Conservation (phyloP, 2,797 vertebrate genomes). For the Helostoma temminkii region DNA sequence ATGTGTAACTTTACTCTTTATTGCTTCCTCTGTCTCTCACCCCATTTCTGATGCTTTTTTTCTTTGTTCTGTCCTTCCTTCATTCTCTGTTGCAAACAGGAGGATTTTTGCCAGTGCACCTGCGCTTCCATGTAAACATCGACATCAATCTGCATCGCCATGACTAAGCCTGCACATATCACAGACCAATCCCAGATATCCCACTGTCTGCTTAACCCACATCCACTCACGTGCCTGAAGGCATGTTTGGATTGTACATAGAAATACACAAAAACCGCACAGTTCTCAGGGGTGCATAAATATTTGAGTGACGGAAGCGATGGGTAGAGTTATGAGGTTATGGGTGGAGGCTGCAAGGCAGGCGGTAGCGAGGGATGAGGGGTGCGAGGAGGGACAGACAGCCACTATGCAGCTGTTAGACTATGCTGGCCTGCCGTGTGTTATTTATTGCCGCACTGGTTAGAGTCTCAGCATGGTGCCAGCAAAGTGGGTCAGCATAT, state of each 20-base stretch:
- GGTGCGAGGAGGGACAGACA: slow-evolving; percentile 48
- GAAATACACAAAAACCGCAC: slow-evolving; percentile 29
- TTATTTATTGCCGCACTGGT: slow-evolving; percentile 85
- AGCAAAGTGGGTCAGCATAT: slow-evolving; percentile 86
- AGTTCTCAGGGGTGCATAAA: slow-evolving; percentile 20
- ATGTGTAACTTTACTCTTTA: neutral
- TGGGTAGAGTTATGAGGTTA: slow-evolving; percentile 49
- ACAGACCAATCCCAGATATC: slow-evolving; percentile 21
- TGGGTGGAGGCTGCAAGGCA: slow-evolving; percentile 49
- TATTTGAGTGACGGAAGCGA: slow-evolving; percentile 35
- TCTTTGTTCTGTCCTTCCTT: neutral
- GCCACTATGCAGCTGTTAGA: slow-evolving; percentile 82
- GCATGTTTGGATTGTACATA: slow-evolving; percentile 49
- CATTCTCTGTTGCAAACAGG: neutral
- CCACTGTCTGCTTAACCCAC: slow-evolving; percentile 23
- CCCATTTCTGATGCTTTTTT: neutral
- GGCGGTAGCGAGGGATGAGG: slow-evolving; percentile 32
- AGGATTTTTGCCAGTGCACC: slow-evolving; percentile 9
- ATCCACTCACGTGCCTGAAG: slow-evolving; percentile 17
- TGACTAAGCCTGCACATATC: slow-evolving; percentile 21
- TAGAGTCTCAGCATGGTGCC: slow-evolving; percentile 79
- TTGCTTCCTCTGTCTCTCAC: neutral
- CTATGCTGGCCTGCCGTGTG: slow-evolving; percentile 72
- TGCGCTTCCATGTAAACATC: slow-evolving; percentile 24
- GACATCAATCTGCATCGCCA: slow-evolving; percentile 19